Evolutionary conservation across 1,140 invertebrate genomes (phyloP), one percentile per base, ranked within the genome.

Genomic region (Fopius arisanus): DNA sequence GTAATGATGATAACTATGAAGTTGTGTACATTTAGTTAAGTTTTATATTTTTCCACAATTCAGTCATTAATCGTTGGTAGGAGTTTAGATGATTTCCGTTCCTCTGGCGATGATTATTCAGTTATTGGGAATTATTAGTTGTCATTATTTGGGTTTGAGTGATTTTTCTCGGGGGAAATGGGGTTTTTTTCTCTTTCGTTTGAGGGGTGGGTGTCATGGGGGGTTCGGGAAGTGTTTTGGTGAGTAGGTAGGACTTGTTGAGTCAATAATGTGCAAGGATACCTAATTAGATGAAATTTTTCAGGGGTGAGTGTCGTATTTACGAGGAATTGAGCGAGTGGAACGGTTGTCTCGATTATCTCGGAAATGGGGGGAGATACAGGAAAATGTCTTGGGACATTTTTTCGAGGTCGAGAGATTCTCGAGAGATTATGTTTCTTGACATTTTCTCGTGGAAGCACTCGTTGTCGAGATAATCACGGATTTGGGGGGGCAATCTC

Each of bases 21-120:
- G 76, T 82, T 81, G 79, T 87, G 86, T 88, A 87, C 78, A 80
- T 86, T 87, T 86, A 86, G 81, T 87, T 88, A 86, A 86, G 82
- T 87, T 88, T 88, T 87, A 83, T 87, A 87, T 87, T 88, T 88
- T 88, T 86, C 79, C 84, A 87, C 84, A 80, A 78, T 84, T 81
- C 79, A 85, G 79, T 85, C 84, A 84, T 82, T 80, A 80, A 85
- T 85, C 80, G 78, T 85, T 86, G 78, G 80, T 83, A 83, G 79
- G 67, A 66, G 79, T 78, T 81, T 74, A 77, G 73, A 54, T 78
- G 73, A 81, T 26, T 28, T 62, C 12, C 12, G 21, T 62, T 29
- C 10, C 54, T 82, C 76, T 83, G 80, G 77, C 80, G 83, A 82
- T 85, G 82, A 82, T 80, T 79, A 23, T 72, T 82, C 78, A 26